Conservation (phyloP, 2,888 invertebrate species). For the Drosophila borborema region DNA sequence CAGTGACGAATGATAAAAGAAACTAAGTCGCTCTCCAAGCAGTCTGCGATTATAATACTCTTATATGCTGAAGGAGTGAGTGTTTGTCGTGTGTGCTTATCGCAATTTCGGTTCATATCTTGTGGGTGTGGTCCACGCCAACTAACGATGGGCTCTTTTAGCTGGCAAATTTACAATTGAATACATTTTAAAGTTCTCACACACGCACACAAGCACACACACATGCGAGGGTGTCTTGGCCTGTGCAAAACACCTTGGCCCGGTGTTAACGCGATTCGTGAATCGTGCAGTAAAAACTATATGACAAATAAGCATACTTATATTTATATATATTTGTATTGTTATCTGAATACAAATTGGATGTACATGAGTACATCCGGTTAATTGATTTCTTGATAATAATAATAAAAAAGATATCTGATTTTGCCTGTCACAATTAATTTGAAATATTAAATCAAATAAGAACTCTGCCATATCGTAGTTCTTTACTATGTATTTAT, state of each 20-base stretch:
- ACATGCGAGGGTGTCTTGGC: conserved; percentile 20
- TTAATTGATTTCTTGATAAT: background rate
- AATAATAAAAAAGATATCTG: background rate
- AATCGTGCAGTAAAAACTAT: background rate
- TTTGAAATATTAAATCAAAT: background rate
- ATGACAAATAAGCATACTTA: background rate
- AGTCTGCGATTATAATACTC: background rate
- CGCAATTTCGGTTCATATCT: conserved; percentile 39
- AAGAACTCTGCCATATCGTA: background rate
- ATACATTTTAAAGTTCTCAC: conserved; percentile 18
- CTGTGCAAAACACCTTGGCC: conserved; percentile 18
- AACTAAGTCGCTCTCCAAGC: conserved; percentile 11
- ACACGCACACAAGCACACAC: conserved; percentile 2
- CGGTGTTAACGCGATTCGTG: background rate
- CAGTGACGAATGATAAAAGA: conserved; percentile 25
- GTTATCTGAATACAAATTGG: background rate
- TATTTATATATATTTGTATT: background rate
- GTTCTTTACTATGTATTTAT: no score
- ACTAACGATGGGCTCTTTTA: conserved; percentile 12
- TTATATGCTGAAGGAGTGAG: conserved; percentile 3
- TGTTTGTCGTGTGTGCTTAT: conserved; percentile 37
- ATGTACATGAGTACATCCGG: no score
- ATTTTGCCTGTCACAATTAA: background rate
- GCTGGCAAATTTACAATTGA: conserved; percentile 17
- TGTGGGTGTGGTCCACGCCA: conserved; percentile 68